These are phyloP conservation scores for Circaetus cinerascens DNA, from an alignment of 2,113 vertebrate genomes.

Conservation along the genomic window DNA sequence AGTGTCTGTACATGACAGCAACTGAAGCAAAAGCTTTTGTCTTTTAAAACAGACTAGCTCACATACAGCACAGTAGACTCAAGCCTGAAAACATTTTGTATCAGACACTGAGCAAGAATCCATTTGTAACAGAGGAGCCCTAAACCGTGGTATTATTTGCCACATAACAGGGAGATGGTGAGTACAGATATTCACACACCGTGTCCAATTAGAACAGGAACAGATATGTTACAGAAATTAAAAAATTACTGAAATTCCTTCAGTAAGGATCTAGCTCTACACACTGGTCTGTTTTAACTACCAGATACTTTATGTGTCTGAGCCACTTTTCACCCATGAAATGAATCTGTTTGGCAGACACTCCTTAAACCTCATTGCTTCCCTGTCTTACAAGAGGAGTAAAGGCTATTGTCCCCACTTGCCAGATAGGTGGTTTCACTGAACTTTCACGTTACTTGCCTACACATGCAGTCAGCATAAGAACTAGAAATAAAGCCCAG, in stretches of 20 bases:
- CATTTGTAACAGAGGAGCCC: not conserved
- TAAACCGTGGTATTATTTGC: not conserved
- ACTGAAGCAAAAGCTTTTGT: slow-evolving; percentile 46
- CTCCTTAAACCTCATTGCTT: not conserved
- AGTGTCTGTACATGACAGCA: slow-evolving; percentile 29
- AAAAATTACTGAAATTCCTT: not conserved
- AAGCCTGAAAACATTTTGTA: not conserved
- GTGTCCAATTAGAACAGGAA: not conserved
- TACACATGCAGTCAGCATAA: not conserved
- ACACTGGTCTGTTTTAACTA: not conserved
- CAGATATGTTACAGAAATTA: not conserved
- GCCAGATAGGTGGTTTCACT: not conserved
- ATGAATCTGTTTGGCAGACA: not conserved
- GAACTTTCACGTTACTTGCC: not conserved
- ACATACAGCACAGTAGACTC: not conserved
- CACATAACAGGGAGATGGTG: not conserved
- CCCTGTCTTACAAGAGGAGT: not conserved
- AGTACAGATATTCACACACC: not conserved
- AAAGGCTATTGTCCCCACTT: not conserved
- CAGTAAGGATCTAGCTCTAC: not conserved
- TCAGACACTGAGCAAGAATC: not conserved
- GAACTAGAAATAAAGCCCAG: not conserved
- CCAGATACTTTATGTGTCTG: not conserved
- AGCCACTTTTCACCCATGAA: not conserved
- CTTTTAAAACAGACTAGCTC: slow-evolving; percentile 37